Evolutionary conservation across 2,797 vertebrate species (phyloP).

Genomic region (Pipistrellus kuhlii): DNA sequence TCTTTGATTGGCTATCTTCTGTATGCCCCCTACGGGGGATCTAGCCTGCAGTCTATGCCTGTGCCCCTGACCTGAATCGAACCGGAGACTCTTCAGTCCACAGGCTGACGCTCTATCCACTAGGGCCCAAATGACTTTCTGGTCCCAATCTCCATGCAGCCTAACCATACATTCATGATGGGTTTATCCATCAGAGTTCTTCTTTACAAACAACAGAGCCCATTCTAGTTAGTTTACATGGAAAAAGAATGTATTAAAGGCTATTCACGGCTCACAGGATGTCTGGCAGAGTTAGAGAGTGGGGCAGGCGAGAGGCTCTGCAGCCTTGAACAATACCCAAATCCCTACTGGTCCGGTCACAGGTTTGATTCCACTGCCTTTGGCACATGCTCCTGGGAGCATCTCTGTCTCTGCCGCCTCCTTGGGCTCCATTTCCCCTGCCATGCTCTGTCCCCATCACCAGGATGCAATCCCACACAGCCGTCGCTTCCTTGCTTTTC

Average conservation of each 20-base stretch:
- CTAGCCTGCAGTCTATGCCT: too few species aligned
- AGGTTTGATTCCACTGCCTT: background rate
- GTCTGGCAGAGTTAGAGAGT: background rate
- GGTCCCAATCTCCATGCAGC: background rate
- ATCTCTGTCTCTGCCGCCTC: background rate
- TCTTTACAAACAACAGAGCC: background rate
- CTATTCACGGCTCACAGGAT: background rate
- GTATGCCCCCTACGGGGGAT: too few species aligned
- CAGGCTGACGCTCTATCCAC: too few species aligned
- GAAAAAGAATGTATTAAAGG: background rate
- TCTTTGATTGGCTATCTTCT: too few species aligned
- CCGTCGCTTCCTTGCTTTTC: background rate
- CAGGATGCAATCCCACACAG: background rate
- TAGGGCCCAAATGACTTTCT: background rate
- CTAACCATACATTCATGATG: background rate
- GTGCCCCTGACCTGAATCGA: too few species aligned
- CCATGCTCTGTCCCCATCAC: background rate
- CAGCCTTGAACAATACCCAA: background rate
- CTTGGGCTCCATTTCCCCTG: too few species aligned
- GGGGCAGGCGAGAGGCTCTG: background rate
- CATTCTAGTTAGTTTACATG: background rate
- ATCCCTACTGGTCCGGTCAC: background rate
- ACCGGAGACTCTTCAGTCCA: too few species aligned
- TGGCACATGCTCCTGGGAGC: background rate
- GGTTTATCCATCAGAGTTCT: background rate